Evolutionary conservation across 2,113 vertebrate genomes (phyloP).

Genomic region (Struthio camelus): DNA sequence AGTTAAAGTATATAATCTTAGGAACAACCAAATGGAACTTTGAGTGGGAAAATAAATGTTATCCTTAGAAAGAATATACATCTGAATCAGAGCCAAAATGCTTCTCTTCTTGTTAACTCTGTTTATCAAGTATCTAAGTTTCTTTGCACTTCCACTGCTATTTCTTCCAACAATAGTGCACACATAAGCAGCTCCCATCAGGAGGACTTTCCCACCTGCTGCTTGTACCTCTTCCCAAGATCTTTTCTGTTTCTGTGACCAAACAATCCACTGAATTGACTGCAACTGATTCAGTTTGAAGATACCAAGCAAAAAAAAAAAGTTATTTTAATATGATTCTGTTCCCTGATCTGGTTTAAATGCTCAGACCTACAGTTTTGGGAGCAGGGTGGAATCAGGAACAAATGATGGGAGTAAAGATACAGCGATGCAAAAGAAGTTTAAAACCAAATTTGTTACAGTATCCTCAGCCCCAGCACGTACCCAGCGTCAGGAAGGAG

Average conservation of each 20-base stretch:
- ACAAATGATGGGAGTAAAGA: background rate
- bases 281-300: background rate
- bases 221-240: background rate
- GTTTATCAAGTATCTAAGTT: background rate
- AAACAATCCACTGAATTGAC: background rate
- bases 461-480: background rate
- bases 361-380: background rate
- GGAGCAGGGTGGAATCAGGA: background rate
- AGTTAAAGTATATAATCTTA: background rate
- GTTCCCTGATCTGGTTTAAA: background rate
- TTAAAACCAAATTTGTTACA: background rate
- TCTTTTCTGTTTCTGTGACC: background rate
- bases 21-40: conserved; percentile 1
- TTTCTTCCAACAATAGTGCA: background rate
- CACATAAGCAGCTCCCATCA: background rate
- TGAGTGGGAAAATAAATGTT: background rate
- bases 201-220: background rate
- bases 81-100: background rate
- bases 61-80: background rate
- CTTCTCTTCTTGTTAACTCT: background rate
- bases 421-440: background rate
- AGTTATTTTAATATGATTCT: rapidly evolving
- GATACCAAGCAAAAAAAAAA: background rate
- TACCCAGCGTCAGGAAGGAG: background rate
- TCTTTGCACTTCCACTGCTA: background rate